These are phyloP conservation scores for Lagorchestes hirsutus DNA, from an alignment of 2,797 vertebrate genomes.

Conservation along the genomic window DNA sequence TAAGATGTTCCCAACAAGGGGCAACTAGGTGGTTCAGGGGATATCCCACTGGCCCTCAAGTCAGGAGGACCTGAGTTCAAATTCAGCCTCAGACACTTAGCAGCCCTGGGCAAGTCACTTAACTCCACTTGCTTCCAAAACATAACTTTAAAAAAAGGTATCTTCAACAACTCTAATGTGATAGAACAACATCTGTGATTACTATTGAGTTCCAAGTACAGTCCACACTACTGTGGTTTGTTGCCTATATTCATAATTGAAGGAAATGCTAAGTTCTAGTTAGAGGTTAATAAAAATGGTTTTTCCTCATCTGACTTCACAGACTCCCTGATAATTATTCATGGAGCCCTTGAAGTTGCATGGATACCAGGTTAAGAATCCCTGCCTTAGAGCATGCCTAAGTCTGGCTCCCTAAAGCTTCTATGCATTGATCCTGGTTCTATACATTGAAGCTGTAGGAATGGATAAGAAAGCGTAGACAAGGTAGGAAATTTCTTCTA, in stretches of 20 bases:
- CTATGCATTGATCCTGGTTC: background rate
- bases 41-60: background rate
- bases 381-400: background rate
- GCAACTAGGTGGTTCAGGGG: background rate
- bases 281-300: background rate
- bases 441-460: background rate
- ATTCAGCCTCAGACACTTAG: background rate
- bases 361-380: background rate
- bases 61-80: background rate
- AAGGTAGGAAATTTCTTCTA: background rate
- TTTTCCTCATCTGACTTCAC: background rate
- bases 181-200: background rate
- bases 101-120: background rate
- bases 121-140: background rate
- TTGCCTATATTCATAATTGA: background rate
- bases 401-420: background rate
- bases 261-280: background rate
- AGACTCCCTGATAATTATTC: background rate
- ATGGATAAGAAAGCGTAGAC: background rate
- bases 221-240: background rate
- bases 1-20: background rate
- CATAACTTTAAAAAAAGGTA: background rate
- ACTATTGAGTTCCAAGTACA: background rate
- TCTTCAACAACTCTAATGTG: background rate
- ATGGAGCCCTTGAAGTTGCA: background rate